Evolutionary conservation across 2,888 invertebrate species (phyloP).

Genomic region (Aleiodes testaceus): DNA sequence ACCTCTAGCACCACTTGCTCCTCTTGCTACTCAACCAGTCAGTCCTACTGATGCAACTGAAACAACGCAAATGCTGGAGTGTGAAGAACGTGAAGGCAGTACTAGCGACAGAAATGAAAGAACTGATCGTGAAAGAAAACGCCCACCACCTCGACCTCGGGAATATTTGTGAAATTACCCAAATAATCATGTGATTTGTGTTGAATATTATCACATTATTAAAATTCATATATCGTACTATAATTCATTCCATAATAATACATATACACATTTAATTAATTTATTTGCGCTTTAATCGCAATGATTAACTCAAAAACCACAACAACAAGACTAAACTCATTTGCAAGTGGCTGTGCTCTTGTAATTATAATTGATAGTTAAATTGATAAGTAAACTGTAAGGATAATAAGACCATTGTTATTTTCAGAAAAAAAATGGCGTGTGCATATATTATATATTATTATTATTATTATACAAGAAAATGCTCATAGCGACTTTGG

Average conservation of each 20-base stretch:
- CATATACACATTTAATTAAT: slow-evolving; percentile 31
- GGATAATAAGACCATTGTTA: too few species aligned
- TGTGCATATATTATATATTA: too few species aligned
- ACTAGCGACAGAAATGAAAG: slow-evolving; percentile 57
- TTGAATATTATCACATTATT: neutral
- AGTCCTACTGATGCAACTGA: slow-evolving; percentile 76
- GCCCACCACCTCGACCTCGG: slow-evolving; percentile 69
- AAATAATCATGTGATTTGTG: slow-evolving; percentile 21
- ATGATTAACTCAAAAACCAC: neutral
- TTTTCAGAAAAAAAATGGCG: too few species aligned
- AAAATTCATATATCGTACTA: neutral
- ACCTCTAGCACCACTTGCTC: slow-evolving; percentile 73
- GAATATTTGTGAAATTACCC: slow-evolving; percentile 70
- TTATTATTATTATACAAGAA: too few species aligned
- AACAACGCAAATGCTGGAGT: slow-evolving; percentile 75
- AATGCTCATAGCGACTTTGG: too few species aligned
- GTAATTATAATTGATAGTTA: neutral
- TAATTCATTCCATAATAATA: neutral
- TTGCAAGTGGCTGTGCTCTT: slow-evolving; percentile 28
- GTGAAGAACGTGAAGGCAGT: slow-evolving; percentile 61
- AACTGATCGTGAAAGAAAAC: slow-evolving; percentile 62
- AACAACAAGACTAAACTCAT: slow-evolving; percentile 21
- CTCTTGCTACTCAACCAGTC: slow-evolving; percentile 75
- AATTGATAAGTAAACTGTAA: too few species aligned
- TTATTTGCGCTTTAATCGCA: slow-evolving; percentile 11